Evolutionary conservation across 1,140 invertebrate species (phyloP).

Genomic region (Ceratitis capitata): DNA sequence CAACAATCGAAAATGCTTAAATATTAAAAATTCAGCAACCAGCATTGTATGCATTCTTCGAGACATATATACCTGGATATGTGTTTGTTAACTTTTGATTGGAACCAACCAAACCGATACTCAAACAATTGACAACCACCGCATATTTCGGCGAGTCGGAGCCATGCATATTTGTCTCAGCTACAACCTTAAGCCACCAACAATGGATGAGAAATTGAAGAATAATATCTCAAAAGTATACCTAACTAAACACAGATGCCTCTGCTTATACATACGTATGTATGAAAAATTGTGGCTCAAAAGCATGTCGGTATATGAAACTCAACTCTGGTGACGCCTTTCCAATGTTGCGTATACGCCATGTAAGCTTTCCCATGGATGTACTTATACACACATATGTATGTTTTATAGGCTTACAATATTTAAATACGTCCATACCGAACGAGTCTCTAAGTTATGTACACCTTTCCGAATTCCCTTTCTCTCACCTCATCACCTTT

Average conservation of each 20-base stretch:
- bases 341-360: not conserved
- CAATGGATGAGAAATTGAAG: not conserved
- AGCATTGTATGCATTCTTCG: not conserved
- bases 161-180: too few species aligned
- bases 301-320: not conserved
- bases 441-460: not conserved
- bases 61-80: not conserved
- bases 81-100: too few species aligned
- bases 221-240: not conserved
- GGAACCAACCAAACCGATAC: too few species aligned
- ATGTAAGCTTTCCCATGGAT: not conserved
- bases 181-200: not conserved
- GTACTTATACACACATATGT: too few species aligned
- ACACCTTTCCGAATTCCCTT: not conserved
- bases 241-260: not conserved
- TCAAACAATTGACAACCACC: too few species aligned
- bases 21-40: slow-evolving; percentile 6
- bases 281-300: too few species aligned
- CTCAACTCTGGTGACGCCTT: not conserved
- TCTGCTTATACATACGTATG: not conserved
- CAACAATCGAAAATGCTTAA: not conserved
- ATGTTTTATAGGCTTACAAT: not conserved
- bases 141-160: not conserved
- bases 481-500: not conserved
- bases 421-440: not conserved